Evolutionary conservation across 2,888 invertebrate genomes (phyloP), one percentile per base, ranked within the genome.

Genomic region (Diplazon laetatorius): DNA sequence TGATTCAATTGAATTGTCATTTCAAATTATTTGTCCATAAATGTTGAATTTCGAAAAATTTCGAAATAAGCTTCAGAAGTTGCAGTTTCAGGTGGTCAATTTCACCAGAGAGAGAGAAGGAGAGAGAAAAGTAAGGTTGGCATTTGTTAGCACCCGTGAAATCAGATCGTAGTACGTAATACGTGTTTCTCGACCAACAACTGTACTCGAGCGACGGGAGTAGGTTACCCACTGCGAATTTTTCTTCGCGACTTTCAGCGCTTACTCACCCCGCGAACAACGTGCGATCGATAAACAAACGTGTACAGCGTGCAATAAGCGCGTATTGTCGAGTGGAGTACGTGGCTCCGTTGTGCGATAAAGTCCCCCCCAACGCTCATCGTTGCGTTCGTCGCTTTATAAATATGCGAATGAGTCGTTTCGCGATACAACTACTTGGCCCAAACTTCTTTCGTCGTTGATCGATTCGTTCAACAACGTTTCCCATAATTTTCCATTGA

Each of bases 71-170:
- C n/a, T n/a, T n/a, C n/a, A n/a, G n/a, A n/a, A n/a, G n/a, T n/a
- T n/a, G n/a, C n/a, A n/a, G n/a, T n/a, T n/a, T n/a, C 12, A 16
- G 14, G 2, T 16, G 3, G 46, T 46, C 50, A 50, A 22, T 2
- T 20, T 50, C 50, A 50, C 12, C 4, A 22, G 35, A 30, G 12
- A 22, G 12, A 20, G 42, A 3, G 44, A 39, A 46, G 20, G 70
- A 37, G 10, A 12, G 16, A 14, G 44, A 16, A 37, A 48, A 63
- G 69, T 42, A 59, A 30, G 52, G 59, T 74, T 60, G 50, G 18
- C 73, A 52, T 65, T 70, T 65, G 78, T 74, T 73, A 78, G 70
- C 78, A 73, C 65, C 69, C 59, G 46, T 69, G 78, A 70, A 74
- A 73, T 48, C 65, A 50, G 59, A 70, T 65, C 42, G 65, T 30